phyloP scores from a whole-genome alignment of 1,140 invertebrate genomes.

The Aphaenogaster rudis region DNA sequence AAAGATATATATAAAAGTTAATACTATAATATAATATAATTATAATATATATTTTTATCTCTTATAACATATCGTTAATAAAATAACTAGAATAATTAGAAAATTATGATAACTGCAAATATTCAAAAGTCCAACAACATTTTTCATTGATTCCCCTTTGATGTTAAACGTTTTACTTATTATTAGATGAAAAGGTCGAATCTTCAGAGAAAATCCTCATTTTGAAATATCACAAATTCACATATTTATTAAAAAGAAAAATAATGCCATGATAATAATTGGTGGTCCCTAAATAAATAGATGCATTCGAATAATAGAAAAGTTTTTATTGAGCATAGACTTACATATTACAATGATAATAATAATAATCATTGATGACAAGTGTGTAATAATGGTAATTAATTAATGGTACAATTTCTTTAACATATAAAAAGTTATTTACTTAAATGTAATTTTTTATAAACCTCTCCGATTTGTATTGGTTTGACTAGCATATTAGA shows the following conservation, averaged over 20 bases:
- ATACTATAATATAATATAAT: not conserved
- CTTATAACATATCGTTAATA: not conserved
- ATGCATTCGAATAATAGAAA: conserved; percentile 81
- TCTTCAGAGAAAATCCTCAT: not conserved
- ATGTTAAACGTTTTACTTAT: not conserved
- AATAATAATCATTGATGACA: conserved; percentile 80
- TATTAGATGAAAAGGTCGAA: too few species aligned
- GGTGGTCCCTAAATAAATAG: not conserved
- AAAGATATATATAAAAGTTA: not conserved
- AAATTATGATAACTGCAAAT: not conserved
- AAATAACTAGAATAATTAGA: not conserved
- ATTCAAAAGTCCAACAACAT: not conserved
- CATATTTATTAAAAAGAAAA: conserved; percentile 5
- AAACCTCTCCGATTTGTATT: conserved; percentile 79
- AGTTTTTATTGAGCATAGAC: conserved; percentile 85
- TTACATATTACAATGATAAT: conserved; percentile 83
- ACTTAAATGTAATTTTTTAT: conserved; percentile 73
- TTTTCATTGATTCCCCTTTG: not conserved
- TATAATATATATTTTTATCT: not conserved
- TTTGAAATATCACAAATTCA: not conserved
- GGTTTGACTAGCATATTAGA: conserved; percentile 85
- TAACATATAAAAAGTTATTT: conserved; percentile 68
- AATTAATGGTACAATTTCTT: conserved; percentile 76
- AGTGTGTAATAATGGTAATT: conserved; percentile 71
- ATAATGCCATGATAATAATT: not conserved